phyloP scores from a whole-genome alignment of 2,113 vertebrate species.

The Oxyruncus cristatus region DNA sequence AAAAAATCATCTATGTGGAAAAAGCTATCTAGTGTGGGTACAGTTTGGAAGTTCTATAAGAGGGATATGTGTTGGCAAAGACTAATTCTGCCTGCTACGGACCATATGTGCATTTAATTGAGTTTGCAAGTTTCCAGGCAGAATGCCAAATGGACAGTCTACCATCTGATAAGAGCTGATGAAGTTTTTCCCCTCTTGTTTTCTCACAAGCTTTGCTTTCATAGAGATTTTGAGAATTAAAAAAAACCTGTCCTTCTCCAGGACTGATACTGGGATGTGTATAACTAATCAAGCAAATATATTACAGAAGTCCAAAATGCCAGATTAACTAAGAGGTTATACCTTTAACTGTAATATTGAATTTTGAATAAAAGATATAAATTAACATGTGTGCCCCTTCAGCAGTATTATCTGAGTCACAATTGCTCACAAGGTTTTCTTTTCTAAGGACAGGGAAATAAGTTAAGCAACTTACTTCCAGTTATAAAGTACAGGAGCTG shows the following conservation, averaged over 20 bases:
- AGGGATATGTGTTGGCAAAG: slow-evolving; percentile 60
- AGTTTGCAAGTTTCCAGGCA: slow-evolving; percentile 73
- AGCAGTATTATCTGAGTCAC: background rate
- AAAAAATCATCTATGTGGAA: slow-evolving; percentile 31
- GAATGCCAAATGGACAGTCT: slow-evolving; percentile 64
- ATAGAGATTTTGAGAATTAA: background rate
- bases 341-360: background rate
- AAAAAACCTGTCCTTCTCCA: background rate
- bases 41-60: slow-evolving; percentile 36
- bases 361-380: background rate
- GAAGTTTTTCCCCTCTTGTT: slow-evolving; percentile 1
- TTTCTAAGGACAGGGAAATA: background rate
- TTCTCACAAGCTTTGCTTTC: background rate
- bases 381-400: background rate
- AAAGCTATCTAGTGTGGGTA: background rate
- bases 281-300: background rate
- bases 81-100: slow-evolving; percentile 53
- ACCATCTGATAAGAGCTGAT: slow-evolving; percentile 45
- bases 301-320: background rate
- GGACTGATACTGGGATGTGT: background rate
- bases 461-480: background rate
- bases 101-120: slow-evolving; percentile 74
- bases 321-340: background rate
- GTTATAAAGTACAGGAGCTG: background rate
- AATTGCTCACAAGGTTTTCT: background rate